Conservation (phyloP, 2,797 vertebrate genomes). For the Tachyglossus aculeatus region DNA sequence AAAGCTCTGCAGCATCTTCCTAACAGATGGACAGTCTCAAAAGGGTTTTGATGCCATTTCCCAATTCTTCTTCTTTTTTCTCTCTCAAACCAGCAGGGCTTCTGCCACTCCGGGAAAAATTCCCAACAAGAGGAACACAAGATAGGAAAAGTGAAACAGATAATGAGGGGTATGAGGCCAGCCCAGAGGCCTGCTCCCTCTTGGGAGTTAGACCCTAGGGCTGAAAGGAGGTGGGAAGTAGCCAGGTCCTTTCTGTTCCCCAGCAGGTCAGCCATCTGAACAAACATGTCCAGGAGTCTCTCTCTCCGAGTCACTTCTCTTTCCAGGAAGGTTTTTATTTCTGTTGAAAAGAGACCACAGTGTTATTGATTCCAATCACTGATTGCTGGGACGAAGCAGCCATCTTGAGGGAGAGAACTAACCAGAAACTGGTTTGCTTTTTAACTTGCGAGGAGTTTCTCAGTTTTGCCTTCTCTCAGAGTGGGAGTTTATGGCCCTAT, state of each 20-base stretch:
- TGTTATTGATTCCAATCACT: not conserved
- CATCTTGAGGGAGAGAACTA: not conserved
- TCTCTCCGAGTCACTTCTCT: constrained; percentile 56
- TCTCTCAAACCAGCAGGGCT: constrained; percentile 33
- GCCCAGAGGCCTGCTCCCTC: constrained; percentile 20
- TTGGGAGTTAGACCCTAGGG: constrained; percentile 47
- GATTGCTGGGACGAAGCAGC: not conserved
- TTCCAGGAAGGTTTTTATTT: constrained; percentile 41
- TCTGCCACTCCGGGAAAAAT: constrained; percentile 16
- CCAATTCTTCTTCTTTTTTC: not conserved
- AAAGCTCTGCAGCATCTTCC: constrained; percentile 35
- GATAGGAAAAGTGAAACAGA: constrained; percentile 50
- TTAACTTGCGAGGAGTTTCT: too few relatives aligned
- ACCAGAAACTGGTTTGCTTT: too few relatives aligned
- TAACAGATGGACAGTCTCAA: constrained; percentile 42
- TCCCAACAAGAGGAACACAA: constrained; percentile 44
- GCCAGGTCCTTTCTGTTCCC: constrained; percentile 55
- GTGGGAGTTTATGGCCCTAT: not conserved
- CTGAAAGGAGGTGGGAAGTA: constrained; percentile 56
- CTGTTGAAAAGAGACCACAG: constrained; percentile 35
- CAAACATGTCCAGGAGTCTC: constrained; percentile 48
- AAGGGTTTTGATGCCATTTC: too few relatives aligned
- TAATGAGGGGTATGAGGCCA: constrained; percentile 32
- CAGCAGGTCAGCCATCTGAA: constrained; percentile 62
- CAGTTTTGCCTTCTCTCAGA: not conserved